phyloP scores from a whole-genome alignment of 1,140 invertebrate genomes.

The Rhyacophila brunnea region DNA sequence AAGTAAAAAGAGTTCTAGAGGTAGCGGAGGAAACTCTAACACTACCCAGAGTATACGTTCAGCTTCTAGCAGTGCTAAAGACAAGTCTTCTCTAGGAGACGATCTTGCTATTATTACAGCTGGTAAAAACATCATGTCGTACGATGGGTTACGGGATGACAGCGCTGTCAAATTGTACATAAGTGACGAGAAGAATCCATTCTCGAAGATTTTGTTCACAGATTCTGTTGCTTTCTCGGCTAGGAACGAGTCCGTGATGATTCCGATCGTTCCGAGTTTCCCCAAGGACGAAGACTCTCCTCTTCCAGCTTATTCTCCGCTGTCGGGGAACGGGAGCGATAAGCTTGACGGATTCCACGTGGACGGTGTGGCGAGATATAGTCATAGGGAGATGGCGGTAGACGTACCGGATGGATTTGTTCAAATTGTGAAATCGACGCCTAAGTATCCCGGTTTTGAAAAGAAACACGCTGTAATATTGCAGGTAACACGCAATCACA shows the following conservation, averaged over 20 bases:
- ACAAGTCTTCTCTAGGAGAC: slow-evolving; percentile 54
- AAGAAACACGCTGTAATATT: slow-evolving; percentile 42
- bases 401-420: slow-evolving; percentile 75
- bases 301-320: slow-evolving; percentile 44
- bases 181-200: slow-evolving; percentile 50
- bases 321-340: slow-evolving; percentile 45
- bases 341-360: slow-evolving; percentile 44
- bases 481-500: slow-evolving; percentile 47
- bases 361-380: slow-evolving; percentile 40
- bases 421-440: slow-evolving; percentile 70
- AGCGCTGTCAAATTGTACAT: slow-evolving; percentile 52
- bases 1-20: slow-evolving; percentile 49
- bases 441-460: slow-evolving; percentile 68
- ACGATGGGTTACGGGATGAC: slow-evolving; percentile 42
- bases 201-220: slow-evolving; percentile 45
- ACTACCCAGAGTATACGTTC: slow-evolving; percentile 54
- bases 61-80: slow-evolving; percentile 54
- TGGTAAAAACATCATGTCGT: slow-evolving; percentile 33
- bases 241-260: slow-evolving; percentile 49
- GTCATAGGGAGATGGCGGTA: slow-evolving; percentile 69
- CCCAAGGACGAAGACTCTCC: slow-evolving; percentile 34
- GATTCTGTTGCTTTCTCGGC: slow-evolving; percentile 49
- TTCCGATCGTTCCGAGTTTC: slow-evolving; percentile 41
- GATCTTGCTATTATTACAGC: slow-evolving; percentile 45
- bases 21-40: slow-evolving; percentile 49